Evolutionary conservation across 2,113 vertebrate genomes (phyloP).

Genomic region (Anguilla japonica): DNA sequence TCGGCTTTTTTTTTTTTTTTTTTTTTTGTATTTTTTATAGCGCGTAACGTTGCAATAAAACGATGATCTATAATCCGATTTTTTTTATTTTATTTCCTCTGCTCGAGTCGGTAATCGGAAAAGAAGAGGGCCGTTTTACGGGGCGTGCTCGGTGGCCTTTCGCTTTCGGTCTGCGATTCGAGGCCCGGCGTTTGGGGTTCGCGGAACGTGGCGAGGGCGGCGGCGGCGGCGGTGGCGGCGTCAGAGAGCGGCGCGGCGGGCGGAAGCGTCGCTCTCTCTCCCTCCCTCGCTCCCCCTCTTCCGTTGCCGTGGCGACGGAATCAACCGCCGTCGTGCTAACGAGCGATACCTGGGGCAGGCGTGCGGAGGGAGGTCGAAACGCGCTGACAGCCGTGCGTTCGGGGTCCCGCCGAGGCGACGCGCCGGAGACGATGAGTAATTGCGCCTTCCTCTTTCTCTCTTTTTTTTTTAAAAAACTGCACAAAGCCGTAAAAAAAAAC

Average conservation of each 20-base stretch:
- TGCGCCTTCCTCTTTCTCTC: slow-evolving; percentile 11
- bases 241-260: too few species aligned
- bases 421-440: slow-evolving; percentile 18
- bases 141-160: neutral
- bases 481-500: neutral
- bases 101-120: slow-evolving; percentile 49
- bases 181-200: slow-evolving; percentile 35
- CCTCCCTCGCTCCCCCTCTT: neutral
- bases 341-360: slow-evolving; percentile 16
- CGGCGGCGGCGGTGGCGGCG: too few species aligned
- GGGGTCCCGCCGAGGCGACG: slow-evolving; percentile 38
- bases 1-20: too few species aligned
- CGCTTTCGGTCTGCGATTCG: slow-evolving; percentile 37
- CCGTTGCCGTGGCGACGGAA: slow-evolving; percentile 47
- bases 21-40: slow-evolving; percentile 19
- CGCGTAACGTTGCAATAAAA: slow-evolving; percentile 46
- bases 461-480: neutral
- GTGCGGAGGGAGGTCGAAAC: slow-evolving; percentile 23
- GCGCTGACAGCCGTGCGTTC: slow-evolving; percentile 22
- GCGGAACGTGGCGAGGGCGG: neutral
- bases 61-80: slow-evolving; percentile 49
- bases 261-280: too few species aligned
- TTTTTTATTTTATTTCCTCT: slow-evolving; percentile 10
- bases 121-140: slow-evolving; percentile 27
- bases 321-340: slow-evolving; percentile 23